Percentiles rank a stretch among this genome's conserved stretches.
Conservation (phyloP, 2,888 invertebrate species). For the Eupithecia subfuscata region DNA sequence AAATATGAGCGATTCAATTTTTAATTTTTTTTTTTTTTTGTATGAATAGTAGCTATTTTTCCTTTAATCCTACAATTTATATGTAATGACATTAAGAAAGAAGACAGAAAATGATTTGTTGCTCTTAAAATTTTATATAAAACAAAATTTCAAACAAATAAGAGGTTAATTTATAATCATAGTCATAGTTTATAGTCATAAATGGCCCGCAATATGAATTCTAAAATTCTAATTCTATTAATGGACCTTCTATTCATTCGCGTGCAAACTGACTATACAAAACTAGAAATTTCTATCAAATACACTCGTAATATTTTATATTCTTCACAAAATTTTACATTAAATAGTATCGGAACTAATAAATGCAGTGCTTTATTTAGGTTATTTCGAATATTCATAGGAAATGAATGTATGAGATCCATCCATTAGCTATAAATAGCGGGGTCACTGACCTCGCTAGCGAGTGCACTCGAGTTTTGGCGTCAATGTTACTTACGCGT, state of each 20-base stretch:
- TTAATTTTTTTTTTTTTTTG: too few species aligned
- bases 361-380: background rate
- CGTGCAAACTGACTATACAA: background rate
- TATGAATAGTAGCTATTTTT: background rate
- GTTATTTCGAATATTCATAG: background rate
- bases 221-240: background rate
- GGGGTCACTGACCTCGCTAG: slow-evolving; percentile 22
- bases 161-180: background rate
- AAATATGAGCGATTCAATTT: background rate
- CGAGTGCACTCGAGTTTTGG: slow-evolving; percentile 16
- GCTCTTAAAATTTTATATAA: background rate
- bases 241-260: background rate
- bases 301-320: background rate
- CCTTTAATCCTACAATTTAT: background rate
- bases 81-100: background rate
- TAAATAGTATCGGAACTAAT: background rate
- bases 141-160: background rate
- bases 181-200: background rate
- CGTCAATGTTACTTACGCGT: slow-evolving; percentile 1
- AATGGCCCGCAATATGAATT: background rate
- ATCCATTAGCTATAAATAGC: slow-evolving; percentile 25
- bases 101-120: too few species aligned
- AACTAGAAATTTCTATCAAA: background rate
- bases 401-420: slow-evolving; percentile 21
- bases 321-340: background rate